A percentile compares a stretch with the other conserved stretches of the same genome.
Conservation (phyloP, 2,797 vertebrate species). For the Mus minutoides region DNA sequence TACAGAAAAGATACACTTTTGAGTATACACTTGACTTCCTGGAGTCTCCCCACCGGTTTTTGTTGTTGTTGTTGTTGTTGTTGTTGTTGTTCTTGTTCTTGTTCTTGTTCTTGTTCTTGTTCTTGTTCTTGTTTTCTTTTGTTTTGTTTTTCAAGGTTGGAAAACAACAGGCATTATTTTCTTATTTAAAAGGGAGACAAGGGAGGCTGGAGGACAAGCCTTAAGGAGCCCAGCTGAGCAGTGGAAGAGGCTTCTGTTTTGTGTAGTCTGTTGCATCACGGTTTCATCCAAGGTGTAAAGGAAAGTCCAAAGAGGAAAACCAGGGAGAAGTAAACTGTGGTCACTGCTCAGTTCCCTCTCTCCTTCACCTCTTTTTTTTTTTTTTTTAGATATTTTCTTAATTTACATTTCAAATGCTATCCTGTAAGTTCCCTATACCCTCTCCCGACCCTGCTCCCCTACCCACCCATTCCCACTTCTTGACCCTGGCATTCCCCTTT, state of each 20-base stretch:
- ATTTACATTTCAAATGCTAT: too few species aligned
- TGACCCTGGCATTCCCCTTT: too few species aligned
- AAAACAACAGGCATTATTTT: slow-evolving; percentile 42
- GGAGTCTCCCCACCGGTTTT: background rate
- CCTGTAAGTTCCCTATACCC: too few species aligned
- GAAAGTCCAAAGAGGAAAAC: background rate
- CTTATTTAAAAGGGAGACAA: slow-evolving; percentile 36
- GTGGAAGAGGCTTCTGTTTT: background rate
- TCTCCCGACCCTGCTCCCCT: too few species aligned
- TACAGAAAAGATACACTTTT: background rate
- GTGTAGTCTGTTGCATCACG: background rate
- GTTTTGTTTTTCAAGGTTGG: background rate
- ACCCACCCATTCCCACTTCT: too few species aligned
- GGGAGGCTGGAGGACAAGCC: slow-evolving; percentile 1
- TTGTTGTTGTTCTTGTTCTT: too few species aligned
- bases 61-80: too few species aligned
- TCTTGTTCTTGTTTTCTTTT: too few species aligned
- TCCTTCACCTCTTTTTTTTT: too few species aligned
- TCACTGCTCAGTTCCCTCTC: background rate
- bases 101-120: too few species aligned
- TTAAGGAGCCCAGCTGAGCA: background rate
- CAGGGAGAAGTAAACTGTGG: background rate
- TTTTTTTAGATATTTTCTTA: too few species aligned
- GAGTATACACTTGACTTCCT: background rate
- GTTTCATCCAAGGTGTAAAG: background rate